These are phyloP conservation scores for Furnarius figulus DNA, from an alignment of 2,113 vertebrate genomes.

Conservation along the genomic window DNA sequence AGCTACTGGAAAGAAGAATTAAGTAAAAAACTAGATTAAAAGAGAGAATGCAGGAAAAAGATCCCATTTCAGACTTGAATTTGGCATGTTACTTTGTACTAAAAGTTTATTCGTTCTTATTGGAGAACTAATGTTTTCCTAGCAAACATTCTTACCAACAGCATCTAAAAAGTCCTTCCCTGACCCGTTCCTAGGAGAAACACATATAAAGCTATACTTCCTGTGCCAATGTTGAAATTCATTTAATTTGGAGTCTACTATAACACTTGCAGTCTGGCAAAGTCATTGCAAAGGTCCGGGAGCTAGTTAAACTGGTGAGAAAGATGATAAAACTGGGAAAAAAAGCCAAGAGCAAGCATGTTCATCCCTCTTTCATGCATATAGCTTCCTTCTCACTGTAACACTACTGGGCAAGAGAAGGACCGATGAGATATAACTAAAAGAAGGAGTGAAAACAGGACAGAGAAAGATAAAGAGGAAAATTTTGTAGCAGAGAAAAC, in stretches of 20 bases:
- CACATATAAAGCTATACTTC: background rate
- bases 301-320: background rate
- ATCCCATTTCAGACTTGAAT: background rate
- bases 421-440: background rate
- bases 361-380: background rate
- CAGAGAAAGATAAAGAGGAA: background rate
- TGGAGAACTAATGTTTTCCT: background rate
- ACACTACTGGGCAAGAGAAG: background rate
- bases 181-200: background rate
- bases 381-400: background rate
- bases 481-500: background rate
- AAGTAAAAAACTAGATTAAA: background rate
- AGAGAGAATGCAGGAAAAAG: background rate
- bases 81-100: background rate
- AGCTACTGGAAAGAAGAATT: constrained; percentile 38
- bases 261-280: background rate
- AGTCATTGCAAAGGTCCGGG: background rate
- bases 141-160: background rate
- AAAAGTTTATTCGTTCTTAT: constrained; percentile 14
- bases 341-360: background rate
- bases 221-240: background rate
- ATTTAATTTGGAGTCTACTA: background rate
- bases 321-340: background rate
- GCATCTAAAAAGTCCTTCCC: background rate
- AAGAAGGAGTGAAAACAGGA: background rate